Evolutionary conservation across 2,113 vertebrate genomes (phyloP).

Genomic region (Chloropsis hardwickii): DNA sequence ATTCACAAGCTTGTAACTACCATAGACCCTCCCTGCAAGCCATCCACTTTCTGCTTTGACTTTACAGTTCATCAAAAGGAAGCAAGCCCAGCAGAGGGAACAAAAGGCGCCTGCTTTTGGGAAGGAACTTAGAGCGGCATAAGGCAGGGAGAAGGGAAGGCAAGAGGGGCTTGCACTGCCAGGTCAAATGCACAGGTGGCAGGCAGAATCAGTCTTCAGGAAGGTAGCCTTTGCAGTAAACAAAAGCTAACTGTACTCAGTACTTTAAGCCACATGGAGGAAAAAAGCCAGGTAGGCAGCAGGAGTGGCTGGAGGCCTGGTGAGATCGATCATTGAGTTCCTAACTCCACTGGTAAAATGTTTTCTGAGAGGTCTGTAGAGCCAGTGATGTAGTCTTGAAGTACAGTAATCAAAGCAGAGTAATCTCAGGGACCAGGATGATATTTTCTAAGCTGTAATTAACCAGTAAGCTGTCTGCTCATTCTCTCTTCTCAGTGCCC

Average conservation of each 20-base stretch:
- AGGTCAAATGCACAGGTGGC: not conserved
- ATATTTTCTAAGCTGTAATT: slow-evolving; percentile 30
- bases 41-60: not conserved
- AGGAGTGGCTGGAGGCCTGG: not conserved
- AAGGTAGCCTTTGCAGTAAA: not conserved
- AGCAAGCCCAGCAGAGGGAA: not conserved
- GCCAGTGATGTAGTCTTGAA: not conserved
- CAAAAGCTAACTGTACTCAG: not conserved
- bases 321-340: not conserved
- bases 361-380: slow-evolving; percentile 1
- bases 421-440: not conserved
- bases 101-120: accelerated
- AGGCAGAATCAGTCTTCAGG: not conserved
- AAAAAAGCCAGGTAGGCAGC: not conserved
- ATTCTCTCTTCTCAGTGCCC: not conserved
- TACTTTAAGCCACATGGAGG: not conserved
- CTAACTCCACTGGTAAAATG: not conserved
- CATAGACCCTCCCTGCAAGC: not conserved
- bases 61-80: not conserved
- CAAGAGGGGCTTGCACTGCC: not conserved
- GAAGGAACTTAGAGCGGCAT: not conserved
- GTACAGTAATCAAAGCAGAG: not conserved
- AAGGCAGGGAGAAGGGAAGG: not conserved
- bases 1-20: not conserved
- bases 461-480: not conserved